These are phyloP conservation scores for Cephus rjabovi DNA, from an alignment of 2,888 invertebrate species.

Conservation along the genomic window DNA sequence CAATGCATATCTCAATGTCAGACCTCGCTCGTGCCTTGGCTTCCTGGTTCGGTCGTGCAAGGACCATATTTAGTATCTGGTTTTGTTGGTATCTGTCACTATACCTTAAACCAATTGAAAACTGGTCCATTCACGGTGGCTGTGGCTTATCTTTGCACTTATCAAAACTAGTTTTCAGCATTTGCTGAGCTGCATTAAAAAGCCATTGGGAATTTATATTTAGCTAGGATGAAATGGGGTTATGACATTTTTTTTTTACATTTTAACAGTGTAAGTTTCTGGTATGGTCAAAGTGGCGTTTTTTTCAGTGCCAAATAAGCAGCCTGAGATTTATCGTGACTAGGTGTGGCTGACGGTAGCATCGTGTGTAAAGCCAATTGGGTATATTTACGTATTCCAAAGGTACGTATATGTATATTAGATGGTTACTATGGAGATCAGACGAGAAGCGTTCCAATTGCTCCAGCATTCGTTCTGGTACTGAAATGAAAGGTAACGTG, in stretches of 20 bases:
- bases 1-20: constrained; percentile 1
- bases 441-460: background rate
- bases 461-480: background rate
- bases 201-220: background rate
- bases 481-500: constrained; percentile 18
- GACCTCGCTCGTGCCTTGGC: background rate
- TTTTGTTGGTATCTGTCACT: background rate
- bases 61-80: constrained; percentile 4
- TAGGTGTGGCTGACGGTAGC: background rate
- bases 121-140: background rate
- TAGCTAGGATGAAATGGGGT: background rate
- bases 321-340: background rate
- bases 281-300: background rate
- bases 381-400: background rate
- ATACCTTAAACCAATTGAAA: background rate
- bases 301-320: background rate
- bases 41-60: background rate
- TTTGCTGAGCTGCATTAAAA: background rate
- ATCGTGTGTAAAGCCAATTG: background rate
- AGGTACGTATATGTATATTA: background rate
- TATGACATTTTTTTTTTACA: background rate
- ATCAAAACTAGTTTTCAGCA: background rate
- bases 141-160: background rate
- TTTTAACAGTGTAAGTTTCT: background rate
- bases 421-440: background rate